Base-by-base conservation (phyloP, 2,113 vertebrate species). In the Malurus elegans region DNA sequence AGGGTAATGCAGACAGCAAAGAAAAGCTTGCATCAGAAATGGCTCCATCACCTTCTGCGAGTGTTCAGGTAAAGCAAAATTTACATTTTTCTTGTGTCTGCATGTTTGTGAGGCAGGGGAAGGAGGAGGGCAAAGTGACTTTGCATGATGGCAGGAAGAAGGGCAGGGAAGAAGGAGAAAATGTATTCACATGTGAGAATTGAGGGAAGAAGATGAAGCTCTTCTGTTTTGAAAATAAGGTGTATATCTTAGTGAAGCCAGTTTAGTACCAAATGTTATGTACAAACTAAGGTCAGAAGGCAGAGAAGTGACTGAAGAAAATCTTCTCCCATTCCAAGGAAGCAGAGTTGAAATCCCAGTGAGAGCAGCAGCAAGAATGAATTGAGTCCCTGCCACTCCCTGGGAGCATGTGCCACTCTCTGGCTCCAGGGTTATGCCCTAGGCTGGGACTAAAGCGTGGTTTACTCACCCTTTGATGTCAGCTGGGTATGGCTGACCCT, bases 61-160 rank as follows among this genome's bases (percentile, higher is more conserved):
- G 83, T 14, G 93, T 91, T 85, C 98, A 98, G 98, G 98, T 99
- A 97, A 96, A 97, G 47, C 10, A 86, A 71, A 40, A 73, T 36
- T 10, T 57, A 32, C 16, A 38, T n/a, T 60, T 40, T 53, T 31
- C 56, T 58, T 62, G 8, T 28, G 28, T 42, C 84, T 44, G 42
- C 20, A 4, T 34, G 32, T 81, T 56, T 70, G 21, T 65, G 60
- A 86, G 29, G 38, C 18, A 65, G 24, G 17, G 40, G 24, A 82
- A 65, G 12, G 28, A 83, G 25, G 32, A 62, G 56, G 6, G n/a
- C 53, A 51, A 47, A 86, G 10, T 50, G 18, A 44, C 32, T 48
- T 31, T 62, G 20, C 38, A 14, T 26, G 28, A n/a, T 9, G 25
- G 8, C 25, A 86, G 34, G 42, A 90, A 67, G 38, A 62, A 82